Evolutionary conservation across 2,888 invertebrate genomes (phyloP), one percentile per base, ranked within the genome.

Genomic region (Anagyrus pseudococci): DNA sequence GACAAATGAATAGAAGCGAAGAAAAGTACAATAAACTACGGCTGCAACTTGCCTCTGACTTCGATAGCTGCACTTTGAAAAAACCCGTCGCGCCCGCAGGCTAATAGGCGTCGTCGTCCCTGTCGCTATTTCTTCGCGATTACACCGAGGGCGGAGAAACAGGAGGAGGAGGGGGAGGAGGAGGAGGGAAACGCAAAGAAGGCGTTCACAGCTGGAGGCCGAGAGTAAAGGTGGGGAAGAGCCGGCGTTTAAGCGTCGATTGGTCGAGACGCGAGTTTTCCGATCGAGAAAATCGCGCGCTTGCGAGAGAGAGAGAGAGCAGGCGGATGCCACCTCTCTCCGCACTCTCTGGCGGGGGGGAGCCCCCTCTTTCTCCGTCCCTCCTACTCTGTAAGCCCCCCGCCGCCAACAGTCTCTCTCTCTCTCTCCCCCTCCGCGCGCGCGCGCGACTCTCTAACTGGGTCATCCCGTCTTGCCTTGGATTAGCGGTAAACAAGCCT

Each of bases 391-490:
- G n/a, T n/a, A n/a, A n/a, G n/a, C n/a, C n/a, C n/a, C n/a, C n/a
- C n/a, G n/a, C n/a, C n/a, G n/a, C n/a, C n/a, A n/a, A n/a, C n/a
- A n/a, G n/a, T n/a, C 37, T 37, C n/a, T n/a, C 7, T n/a, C 43
- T 17, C 43, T 19, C n/a, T 19, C 19, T 29, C 10, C 6, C 29
- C 6, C 29, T 29, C 29, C 10, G 6, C 19, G 19, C 19, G 8
- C 20, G 19, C 4, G 26, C 29, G 19, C 23, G 44, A 37, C 33
- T 15, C 15, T 25, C 64, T 70, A 80, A 76, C 75, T 80, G 76
- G 80, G 80, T 80, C 80, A 80, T 78, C 77, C 78, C 73, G 75
- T 76, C 77, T 77, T 72, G 74, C 72, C 72, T 69, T 73, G 70
- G 70, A 68, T 70, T 69, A 73, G 73, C 74, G 69, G 75, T 68